Percentiles rank a stretch among this genome's conserved stretches.
Evolutionary conservation across 2,888 invertebrate genomes (phyloP).

Genomic region (Imbricaverruca yamaguchii): DNA sequence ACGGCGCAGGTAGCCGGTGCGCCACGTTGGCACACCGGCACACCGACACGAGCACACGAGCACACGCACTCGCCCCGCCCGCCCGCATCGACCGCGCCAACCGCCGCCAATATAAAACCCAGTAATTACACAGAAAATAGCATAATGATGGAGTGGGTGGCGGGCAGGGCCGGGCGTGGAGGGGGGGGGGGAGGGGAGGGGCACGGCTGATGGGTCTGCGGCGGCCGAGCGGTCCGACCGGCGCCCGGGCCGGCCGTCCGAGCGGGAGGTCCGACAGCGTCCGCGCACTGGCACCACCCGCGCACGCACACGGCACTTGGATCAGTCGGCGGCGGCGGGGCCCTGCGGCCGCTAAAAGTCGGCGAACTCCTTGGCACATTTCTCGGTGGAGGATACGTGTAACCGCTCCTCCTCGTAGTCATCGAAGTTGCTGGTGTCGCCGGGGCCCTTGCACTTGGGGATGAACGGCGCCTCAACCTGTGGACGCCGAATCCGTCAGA

Average conservation of each 20-base stretch:
- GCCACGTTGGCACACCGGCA: not conserved
- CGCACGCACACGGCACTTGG: slow-evolving; percentile 6
- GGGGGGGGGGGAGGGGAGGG: not conserved
- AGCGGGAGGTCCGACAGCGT: no score
- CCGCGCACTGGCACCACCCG: not conserved
- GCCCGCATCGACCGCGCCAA: not conserved
- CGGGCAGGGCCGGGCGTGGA: not conserved
- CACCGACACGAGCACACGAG: not conserved
- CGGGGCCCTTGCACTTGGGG: slow-evolving; percentile 96
- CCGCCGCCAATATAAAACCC: slow-evolving; percentile 2
- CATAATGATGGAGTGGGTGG: not conserved
- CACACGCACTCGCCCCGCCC: not conserved
- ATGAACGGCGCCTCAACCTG: slow-evolving; percentile 96
- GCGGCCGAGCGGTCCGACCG: not conserved
- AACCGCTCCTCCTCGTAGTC: slow-evolving; percentile 99
- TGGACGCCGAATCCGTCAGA: slow-evolving; percentile 26
- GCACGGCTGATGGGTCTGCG: not conserved
- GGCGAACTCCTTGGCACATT: slow-evolving; percentile 99
- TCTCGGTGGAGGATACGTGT: slow-evolving; percentile 96
- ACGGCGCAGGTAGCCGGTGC: not conserved
- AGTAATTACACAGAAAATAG: slow-evolving; percentile 10
- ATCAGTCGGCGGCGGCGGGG: not conserved
- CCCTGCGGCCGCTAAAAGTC: slow-evolving; percentile 57
- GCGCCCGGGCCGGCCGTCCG: no score
- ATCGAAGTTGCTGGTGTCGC: slow-evolving; percentile 99